phyloP scores from a whole-genome alignment of 2,888 invertebrate species.

The Cerceris ruficornis region DNA sequence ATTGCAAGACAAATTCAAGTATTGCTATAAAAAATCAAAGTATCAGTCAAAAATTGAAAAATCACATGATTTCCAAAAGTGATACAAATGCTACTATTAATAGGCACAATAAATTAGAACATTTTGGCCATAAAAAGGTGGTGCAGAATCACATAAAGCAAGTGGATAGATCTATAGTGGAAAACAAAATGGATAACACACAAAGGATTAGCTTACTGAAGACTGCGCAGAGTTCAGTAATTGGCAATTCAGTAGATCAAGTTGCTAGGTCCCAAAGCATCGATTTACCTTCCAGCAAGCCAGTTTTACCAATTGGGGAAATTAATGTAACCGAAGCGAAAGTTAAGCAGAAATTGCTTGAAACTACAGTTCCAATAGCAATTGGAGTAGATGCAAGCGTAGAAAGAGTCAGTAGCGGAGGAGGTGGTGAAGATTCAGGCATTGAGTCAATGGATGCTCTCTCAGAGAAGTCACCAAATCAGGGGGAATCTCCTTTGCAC shows the following conservation, averaged over 20 bases:
- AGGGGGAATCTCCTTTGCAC: constrained; percentile 87
- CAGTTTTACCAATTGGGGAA: constrained; percentile 81
- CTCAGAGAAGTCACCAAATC: constrained; percentile 96
- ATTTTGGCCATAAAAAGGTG: constrained; percentile 69
- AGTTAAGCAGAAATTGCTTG: constrained; percentile 84
- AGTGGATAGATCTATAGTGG: constrained; percentile 55
- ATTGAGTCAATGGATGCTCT: constrained; percentile 96
- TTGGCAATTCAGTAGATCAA: constrained; percentile 62
- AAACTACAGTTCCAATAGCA: constrained; percentile 79
- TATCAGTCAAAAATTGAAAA: constrained; percentile 74
- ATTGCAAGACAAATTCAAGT: constrained; percentile 59
- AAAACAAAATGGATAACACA: constrained; percentile 66
- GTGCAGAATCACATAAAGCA: constrained; percentile 75
- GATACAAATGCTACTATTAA: constrained; percentile 67
- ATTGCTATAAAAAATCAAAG: constrained; percentile 64
- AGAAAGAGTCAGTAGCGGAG: constrained; percentile 71
- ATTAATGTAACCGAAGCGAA: constrained; percentile 83
- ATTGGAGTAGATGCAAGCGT: constrained; percentile 69
- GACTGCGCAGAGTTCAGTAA: constrained; percentile 64
- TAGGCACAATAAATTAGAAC: constrained; percentile 71
- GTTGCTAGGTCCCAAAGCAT: constrained; percentile 58
- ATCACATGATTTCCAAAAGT: constrained; percentile 70
- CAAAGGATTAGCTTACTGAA: constrained; percentile 77
- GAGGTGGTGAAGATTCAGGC: constrained; percentile 93
- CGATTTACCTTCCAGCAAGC: constrained; percentile 64